Conservation (phyloP, 2,888 invertebrate genomes). For the Phasia obesa region DNA sequence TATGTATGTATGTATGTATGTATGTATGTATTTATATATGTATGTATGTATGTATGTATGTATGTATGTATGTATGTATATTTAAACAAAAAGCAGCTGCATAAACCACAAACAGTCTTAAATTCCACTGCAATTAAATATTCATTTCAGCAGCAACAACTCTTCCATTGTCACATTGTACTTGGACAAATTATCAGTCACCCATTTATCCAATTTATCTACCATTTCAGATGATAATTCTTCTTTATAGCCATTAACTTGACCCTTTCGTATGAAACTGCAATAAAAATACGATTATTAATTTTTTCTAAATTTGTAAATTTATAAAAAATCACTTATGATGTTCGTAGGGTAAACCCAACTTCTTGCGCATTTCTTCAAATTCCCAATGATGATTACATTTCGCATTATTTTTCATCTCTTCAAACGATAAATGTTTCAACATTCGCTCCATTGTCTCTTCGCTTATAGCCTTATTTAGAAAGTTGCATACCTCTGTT, state of each 20-base stretch:
- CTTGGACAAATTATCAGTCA: conserved; percentile 47
- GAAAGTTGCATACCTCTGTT: conserved; percentile 74
- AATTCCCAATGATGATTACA: conserved; percentile 75
- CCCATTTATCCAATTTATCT: conserved; percentile 64
- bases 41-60: no score
- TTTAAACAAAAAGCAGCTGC: neutral
- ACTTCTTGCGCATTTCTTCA: conserved; percentile 21
- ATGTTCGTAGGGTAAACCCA: conserved; percentile 51
- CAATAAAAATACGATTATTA: neutral
- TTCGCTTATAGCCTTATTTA: conserved; percentile 73
- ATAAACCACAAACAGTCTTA: neutral
- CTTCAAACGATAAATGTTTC: conserved; percentile 77
- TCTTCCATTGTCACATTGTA: conserved; percentile 65
- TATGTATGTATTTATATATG: no score
- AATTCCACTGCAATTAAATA: neutral
- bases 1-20: no score
- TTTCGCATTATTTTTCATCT: conserved; percentile 77
- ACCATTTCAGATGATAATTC: conserved; percentile 63
- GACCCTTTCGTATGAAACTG: conserved; percentile 71
- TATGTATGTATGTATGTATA: no score
- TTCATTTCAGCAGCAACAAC: conserved; percentile 56
- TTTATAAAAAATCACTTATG: conserved; percentile 54
- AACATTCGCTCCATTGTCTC: conserved; percentile 74
- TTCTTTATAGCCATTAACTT: conserved; percentile 68
- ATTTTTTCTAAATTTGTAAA: neutral